Base-by-base conservation (phyloP, 2,888 invertebrate species). In the Lycaena phlaeas region DNA sequence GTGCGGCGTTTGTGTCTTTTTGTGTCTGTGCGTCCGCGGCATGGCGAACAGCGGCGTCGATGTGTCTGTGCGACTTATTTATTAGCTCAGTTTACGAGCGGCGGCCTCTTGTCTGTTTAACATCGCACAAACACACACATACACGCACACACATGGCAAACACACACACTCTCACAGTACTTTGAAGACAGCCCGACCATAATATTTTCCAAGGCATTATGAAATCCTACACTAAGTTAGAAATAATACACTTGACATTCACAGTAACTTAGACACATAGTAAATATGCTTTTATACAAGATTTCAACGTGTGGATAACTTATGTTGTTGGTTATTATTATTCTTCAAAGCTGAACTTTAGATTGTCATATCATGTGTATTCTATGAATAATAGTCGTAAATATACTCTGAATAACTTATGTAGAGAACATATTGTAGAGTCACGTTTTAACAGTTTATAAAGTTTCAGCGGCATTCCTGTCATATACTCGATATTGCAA, bases 31-130 rank as follows among this genome's bases (percentile, higher is more conserved):
- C 41, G 42, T 41, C 62, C 65, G 74, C 68, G 71, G 71, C 69
- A 72, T 70, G 75, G 74, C 71, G 63, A 73, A 64, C 71, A 57
- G 57, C 68, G 77, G 79, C 79, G 81, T 73, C 79, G 71, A 68
- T 71, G 70, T 72, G 79, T 82, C 79, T 81, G 74, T 77, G 60
- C 67, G 68, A 67, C 68, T 74, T 75, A 78, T 79, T 74, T 75
- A 78, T 79, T 79, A 81, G 73, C 66, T 73, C 62, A 64, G 64
- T 74, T 78, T 50, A 52, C 49, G 64, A 68, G 60, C 57, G 66
- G 69, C 68, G 64, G 67, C 69, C 59, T 66, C 54, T 67, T 62
- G 71, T 68, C 68, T 72, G 55, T 56, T 43, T 46, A 49, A 48
- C 50, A 38, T 44, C 30, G 42, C 38, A 40, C 30, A 36, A 14